Evolutionary conservation across 2,113 vertebrate genomes (phyloP).

Genomic region (Sakesphorus luctuosus): DNA sequence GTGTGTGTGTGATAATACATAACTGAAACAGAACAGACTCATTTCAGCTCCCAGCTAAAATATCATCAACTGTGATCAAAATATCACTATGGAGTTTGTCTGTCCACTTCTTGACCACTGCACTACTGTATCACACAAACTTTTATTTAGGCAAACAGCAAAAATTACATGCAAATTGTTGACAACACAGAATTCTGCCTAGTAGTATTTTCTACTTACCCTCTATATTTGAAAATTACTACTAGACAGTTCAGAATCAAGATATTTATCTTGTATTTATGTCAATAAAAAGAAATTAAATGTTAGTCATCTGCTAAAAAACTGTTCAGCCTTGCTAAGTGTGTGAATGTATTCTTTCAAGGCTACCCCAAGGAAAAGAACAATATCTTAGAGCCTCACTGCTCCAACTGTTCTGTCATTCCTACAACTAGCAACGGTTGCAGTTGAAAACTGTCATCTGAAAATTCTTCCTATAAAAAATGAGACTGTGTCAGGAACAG

Average conservation of each 20-base stretch:
- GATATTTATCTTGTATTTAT: not conserved
- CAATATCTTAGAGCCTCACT: constrained; percentile 20
- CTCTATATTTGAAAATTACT: not conserved
- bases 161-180: not conserved
- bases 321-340: not conserved
- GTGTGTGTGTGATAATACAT: not conserved
- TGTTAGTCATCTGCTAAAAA: not conserved
- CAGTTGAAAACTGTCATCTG: not conserved
- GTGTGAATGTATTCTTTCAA: not conserved
- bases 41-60: not conserved
- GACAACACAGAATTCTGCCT: not conserved
- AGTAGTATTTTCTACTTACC: not conserved
- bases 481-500: not conserved
- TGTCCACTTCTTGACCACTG: not conserved
- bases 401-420: constrained; percentile 24
- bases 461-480: not conserved
- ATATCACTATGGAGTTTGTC: not conserved
- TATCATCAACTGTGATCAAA: not conserved
- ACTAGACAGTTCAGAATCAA: not conserved
- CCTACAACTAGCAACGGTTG: not conserved
- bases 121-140: not conserved
- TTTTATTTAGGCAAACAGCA: not conserved
- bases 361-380: not conserved
- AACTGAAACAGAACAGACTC: not conserved
- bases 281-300: not conserved